These are phyloP conservation scores for Erebia palarica DNA, from an alignment of 2,888 invertebrate species.

Conservation along the genomic window DNA sequence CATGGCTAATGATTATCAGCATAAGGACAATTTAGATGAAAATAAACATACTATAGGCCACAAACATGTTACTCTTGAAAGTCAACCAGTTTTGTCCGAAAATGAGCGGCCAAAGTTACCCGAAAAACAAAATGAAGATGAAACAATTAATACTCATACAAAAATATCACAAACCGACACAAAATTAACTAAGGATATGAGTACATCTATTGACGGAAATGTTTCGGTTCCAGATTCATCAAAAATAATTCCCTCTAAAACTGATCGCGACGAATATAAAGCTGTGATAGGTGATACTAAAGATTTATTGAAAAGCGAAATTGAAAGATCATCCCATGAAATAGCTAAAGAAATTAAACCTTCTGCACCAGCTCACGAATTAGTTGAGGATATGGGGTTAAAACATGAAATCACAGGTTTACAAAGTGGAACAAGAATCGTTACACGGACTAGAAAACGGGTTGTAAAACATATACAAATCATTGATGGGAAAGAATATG, in stretches of 20 bases:
- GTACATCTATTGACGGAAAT: not conserved
- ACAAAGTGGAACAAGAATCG: not conserved
- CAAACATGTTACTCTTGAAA: not conserved
- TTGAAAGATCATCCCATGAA: slow-evolving; percentile 15
- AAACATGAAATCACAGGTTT: not conserved
- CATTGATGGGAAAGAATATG: slow-evolving; percentile 90
- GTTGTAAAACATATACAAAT: slow-evolving; percentile 89
- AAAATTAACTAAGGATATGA: not conserved
- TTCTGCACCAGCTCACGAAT: not conserved
- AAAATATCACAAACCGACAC: not conserved
- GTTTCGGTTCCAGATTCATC: not conserved
- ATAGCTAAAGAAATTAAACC: slow-evolving; percentile 20
- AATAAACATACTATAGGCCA: not conserved
- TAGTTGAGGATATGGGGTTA: not conserved
- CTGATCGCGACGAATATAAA: slow-evolving; percentile 5
- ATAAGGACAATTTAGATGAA: not conserved
- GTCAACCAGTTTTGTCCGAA: not conserved
- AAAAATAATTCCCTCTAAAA: not conserved
- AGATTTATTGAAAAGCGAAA: slow-evolving; percentile 25
- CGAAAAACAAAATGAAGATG: not conserved
- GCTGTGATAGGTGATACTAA: slow-evolving; percentile 11
- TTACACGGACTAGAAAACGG: slow-evolving; percentile 64
- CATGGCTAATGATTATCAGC: not conserved
- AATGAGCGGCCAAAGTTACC: not conserved
- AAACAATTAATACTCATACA: not conserved